Conservation (phyloP, 2,797 vertebrate genomes). For the Rhadinocentrus ornatus region DNA sequence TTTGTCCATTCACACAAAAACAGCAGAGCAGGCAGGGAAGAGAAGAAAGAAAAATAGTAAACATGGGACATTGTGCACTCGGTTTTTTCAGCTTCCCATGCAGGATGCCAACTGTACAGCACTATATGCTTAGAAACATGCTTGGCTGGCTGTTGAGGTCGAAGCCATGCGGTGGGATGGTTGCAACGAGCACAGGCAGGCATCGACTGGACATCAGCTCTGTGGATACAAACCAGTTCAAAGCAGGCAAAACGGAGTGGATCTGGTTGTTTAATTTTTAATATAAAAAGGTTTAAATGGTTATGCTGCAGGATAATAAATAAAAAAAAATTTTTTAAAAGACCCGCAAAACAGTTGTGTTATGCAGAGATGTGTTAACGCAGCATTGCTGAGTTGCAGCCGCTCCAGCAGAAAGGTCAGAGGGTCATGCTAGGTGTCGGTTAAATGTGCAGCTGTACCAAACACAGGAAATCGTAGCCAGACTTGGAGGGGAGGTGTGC, state of each 20-base stretch:
- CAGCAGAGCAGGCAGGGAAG: conserved; percentile 57
- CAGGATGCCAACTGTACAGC: conserved; percentile 57
- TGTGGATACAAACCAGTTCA: conserved; percentile 36
- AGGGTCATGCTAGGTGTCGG: conserved; percentile 54
- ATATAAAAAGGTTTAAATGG: conserved; percentile 17
- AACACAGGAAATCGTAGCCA: conserved; percentile 44
- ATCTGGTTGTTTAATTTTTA: background rate
- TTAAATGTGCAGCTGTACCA: conserved; percentile 46
- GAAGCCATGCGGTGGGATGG: conserved; percentile 67
- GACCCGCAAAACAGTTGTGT: conserved; percentile 1
- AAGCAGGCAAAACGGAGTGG: conserved; percentile 28
- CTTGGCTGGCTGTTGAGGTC: conserved; percentile 68
- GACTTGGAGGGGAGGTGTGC: conserved; percentile 34
- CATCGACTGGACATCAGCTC: conserved; percentile 61
- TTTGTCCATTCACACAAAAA: conserved; percentile 56
- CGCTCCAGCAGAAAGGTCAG: conserved; percentile 38
- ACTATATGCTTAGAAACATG: conserved; percentile 67
- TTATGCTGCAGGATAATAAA: conserved; percentile 10
- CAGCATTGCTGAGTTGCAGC: conserved; percentile 36
- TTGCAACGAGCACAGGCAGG: conserved; percentile 62
- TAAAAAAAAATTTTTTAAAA: too few species aligned
- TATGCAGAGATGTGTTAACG: conserved; percentile 36
- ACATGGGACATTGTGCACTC: conserved; percentile 54
- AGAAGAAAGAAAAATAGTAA: conserved; percentile 39
- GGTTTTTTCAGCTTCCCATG: conserved; percentile 72